phyloP scores from a whole-genome alignment of 2,888 invertebrate genomes.

The Torymus aiolomorphi region DNA sequence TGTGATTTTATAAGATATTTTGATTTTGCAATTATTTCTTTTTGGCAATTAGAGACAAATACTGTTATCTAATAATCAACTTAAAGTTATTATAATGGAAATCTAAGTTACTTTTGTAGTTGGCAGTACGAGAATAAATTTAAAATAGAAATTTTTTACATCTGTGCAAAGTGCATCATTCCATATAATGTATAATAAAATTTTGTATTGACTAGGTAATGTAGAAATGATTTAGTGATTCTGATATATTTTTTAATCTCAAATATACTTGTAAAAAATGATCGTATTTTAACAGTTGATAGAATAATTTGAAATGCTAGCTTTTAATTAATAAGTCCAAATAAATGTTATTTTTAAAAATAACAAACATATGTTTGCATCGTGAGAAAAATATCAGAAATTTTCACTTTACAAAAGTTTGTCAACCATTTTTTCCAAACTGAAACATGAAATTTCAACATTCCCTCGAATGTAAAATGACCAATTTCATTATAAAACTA shows the following conservation, averaged over 20 bases:
- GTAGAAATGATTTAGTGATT: slow-evolving; percentile 39
- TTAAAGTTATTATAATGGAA: slow-evolving; percentile 28
- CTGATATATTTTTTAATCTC: slow-evolving; percentile 19
- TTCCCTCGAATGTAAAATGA: slow-evolving; percentile 1
- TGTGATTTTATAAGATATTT: slow-evolving; percentile 55
- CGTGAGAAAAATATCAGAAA: slow-evolving; percentile 20
- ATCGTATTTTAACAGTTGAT: no score
- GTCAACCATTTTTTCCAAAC: slow-evolving; percentile 11
- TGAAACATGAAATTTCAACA: slow-evolving; percentile 2
- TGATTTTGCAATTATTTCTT: slow-evolving; percentile 26
- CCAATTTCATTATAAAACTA: background rate
- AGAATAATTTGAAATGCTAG: no score
- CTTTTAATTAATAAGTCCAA: background rate
- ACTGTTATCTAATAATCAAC: slow-evolving; percentile 12
- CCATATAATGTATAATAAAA: slow-evolving; percentile 37
- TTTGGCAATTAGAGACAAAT: slow-evolving; percentile 18
- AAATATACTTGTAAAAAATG: slow-evolving; percentile 8
- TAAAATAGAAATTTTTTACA: slow-evolving; percentile 20
- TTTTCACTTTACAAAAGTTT: background rate
- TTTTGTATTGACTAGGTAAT: slow-evolving; percentile 29
- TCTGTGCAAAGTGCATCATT: slow-evolving; percentile 38
- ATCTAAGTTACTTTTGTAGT: slow-evolving; percentile 13
- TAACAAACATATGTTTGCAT: slow-evolving; percentile 7
- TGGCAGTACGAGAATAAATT: slow-evolving; percentile 6
- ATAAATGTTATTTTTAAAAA: slow-evolving; percentile 15